A percentile compares a stretch with the other conserved stretches of the same genome.
Evolutionary conservation across 2,797 vertebrate species (phyloP).

Genomic region (Ispidina picta): DNA sequence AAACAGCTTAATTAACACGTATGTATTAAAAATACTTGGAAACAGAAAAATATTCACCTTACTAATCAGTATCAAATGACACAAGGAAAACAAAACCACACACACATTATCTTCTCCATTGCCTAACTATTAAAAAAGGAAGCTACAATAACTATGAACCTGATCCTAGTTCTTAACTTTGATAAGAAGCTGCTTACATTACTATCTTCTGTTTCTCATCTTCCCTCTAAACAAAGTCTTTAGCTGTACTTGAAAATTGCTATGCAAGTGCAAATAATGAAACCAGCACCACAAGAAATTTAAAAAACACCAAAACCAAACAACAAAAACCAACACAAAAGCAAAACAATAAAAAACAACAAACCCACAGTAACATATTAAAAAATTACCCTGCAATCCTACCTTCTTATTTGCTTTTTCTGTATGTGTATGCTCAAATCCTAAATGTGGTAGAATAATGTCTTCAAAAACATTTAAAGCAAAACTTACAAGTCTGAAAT

Average conservation of each 20-base stretch:
- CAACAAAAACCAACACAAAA: background rate
- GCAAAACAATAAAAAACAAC: too few relatives aligned
- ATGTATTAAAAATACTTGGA: too few relatives aligned
- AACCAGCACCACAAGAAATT: background rate
- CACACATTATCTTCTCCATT: background rate
- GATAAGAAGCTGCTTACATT: background rate
- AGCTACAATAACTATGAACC: background rate
- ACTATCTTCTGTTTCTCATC: background rate
- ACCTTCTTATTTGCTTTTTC: background rate
- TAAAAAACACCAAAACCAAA: too few relatives aligned
- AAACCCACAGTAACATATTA: accelerated
- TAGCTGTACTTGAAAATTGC: background rate
- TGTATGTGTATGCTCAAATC: background rate
- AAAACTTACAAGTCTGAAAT: background rate
- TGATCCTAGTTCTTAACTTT: background rate
- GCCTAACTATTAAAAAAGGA: background rate
- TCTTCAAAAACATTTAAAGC: background rate
- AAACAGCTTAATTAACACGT: background rate
- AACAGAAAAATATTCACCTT: too few relatives aligned
- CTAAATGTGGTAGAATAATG: background rate
- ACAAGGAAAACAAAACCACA: background rate
- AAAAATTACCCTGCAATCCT: background rate
- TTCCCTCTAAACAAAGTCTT: background rate
- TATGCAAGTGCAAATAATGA: background rate
- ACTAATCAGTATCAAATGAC: too few relatives aligned